Evolutionary conservation across 2,888 invertebrate species (phyloP), one percentile per base, ranked within the genome.

Genomic region (Thecophora atra): DNA sequence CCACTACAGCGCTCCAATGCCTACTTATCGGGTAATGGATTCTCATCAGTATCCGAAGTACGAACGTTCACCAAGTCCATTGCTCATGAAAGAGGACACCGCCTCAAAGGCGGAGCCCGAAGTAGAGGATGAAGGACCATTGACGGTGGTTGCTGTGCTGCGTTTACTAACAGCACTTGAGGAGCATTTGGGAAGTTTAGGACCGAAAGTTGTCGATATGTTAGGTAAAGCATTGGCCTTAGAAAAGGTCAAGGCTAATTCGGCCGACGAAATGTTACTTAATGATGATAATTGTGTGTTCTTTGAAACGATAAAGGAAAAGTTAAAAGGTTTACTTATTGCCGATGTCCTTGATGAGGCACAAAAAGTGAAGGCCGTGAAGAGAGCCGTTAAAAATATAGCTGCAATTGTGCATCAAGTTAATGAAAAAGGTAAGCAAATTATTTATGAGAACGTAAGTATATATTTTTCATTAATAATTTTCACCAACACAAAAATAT

Each of bases 281-380:
- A 92, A 92, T 74, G 94, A 94, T 68, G 88, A 91, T 54, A 91
- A 92, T 70, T 90, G 91, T 78, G 93, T 94, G 0, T 88, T 95
- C 76, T 90, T 96, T 76, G 95, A 95, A 87, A 94, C 94, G 0
- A 92, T 93, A 0, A 95, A 94, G 79, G 95, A 95, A 85, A 95
- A 95, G 85, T 87, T 96, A 63, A 94, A 93, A 84, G 94, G 94
- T 63, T 91, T 93, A 69, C 85, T 92, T 73, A 90, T 93, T 80
- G 93, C 94, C 37, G 91, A 91, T 70, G 90, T 93, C 75, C 88
- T 90, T 75, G 85, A 85, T 8, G 84, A 88, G 75, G 78, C 82
- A 71, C 84, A 87, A 77, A 93, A 93, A 75, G 90, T 92, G 72
- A 88, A 89, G 74, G 91, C 94, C 54, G 91, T 92, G 72, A 92